phyloP scores from a whole-genome alignment of 2,888 invertebrate genomes.

The Cataglyphis rosenhaueri region DNA sequence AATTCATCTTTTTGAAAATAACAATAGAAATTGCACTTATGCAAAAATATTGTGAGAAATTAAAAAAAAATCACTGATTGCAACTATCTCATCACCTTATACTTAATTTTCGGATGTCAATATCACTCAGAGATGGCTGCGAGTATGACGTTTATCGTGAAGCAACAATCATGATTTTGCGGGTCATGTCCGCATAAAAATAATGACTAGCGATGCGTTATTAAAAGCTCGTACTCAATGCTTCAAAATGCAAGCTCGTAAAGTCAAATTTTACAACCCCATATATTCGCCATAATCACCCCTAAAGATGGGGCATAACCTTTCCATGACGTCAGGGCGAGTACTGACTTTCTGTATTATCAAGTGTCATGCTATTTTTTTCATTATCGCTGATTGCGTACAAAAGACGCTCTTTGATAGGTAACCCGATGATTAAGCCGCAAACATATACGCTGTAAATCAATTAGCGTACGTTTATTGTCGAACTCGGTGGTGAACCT shows the following conservation, averaged over 20 bases:
- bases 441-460: conserved; percentile 60
- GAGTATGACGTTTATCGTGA: background rate
- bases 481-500: background rate
- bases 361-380: conserved; percentile 45
- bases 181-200: conserved; percentile 43
- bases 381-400: conserved; percentile 57
- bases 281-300: conserved; percentile 77
- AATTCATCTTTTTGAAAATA: no score
- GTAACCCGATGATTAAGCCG: conserved; percentile 39
- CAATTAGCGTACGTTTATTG: conserved; percentile 64
- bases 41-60: background rate
- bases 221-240: conserved; percentile 77
- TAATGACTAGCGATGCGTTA: conserved; percentile 75
- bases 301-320: conserved; percentile 49
- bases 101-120: background rate
- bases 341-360: conserved; percentile 38
- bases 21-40: background rate
- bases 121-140: conserved; percentile 25
- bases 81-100: conserved; percentile 11
- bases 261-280: conserved; percentile 77
- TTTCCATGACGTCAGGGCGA: background rate
- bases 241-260: conserved; percentile 78
- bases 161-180: conserved; percentile 43
- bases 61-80: conserved; percentile 31
- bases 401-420: conserved; percentile 22